Evolutionary conservation across 2,888 invertebrate genomes (phyloP).

Genomic region (Hemicrepidius hirtus): DNA sequence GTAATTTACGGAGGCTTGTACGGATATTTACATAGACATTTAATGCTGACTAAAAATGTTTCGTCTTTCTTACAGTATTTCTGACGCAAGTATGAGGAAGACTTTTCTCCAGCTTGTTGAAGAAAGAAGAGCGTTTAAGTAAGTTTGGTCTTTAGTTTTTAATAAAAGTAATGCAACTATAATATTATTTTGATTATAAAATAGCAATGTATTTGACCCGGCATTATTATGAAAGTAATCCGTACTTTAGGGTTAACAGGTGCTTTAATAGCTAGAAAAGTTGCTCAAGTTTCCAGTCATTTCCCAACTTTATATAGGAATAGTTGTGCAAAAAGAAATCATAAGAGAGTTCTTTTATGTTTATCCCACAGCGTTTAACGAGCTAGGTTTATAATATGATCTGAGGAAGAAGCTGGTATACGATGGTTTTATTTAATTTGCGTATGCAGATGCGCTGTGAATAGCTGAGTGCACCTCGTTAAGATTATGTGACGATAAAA

Average conservation of each 20-base stretch:
- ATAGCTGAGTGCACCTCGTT: slow-evolving; percentile 33
- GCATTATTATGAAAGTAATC: background rate
- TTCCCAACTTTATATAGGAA: background rate
- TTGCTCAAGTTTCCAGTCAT: background rate
- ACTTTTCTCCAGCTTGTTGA: background rate
- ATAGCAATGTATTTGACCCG: no score
- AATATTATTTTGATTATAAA: no score
- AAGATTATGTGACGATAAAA: slow-evolving; percentile 29
- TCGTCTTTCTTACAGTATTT: background rate
- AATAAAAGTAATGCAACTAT: no score
- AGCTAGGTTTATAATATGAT: slow-evolving; percentile 7
- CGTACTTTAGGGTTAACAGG: background rate
- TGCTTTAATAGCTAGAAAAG: background rate
- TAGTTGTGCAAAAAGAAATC: slow-evolving; percentile 1
- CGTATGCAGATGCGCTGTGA: slow-evolving; percentile 27
- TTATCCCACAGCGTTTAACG: slow-evolving; percentile 14
- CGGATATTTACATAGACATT: slow-evolving; percentile 1
- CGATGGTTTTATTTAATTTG: slow-evolving; percentile 34
- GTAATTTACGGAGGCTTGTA: slow-evolving; percentile 6
- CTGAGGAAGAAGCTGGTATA: background rate
- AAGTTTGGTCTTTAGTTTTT: background rate
- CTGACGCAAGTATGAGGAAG: background rate
- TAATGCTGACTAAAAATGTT: background rate
- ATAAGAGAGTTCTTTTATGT: background rate
- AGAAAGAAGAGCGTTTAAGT: background rate